These are phyloP conservation scores for Drosophila erecta DNA, from an alignment of 1,140 invertebrate genomes.

Conservation along the genomic window DNA sequence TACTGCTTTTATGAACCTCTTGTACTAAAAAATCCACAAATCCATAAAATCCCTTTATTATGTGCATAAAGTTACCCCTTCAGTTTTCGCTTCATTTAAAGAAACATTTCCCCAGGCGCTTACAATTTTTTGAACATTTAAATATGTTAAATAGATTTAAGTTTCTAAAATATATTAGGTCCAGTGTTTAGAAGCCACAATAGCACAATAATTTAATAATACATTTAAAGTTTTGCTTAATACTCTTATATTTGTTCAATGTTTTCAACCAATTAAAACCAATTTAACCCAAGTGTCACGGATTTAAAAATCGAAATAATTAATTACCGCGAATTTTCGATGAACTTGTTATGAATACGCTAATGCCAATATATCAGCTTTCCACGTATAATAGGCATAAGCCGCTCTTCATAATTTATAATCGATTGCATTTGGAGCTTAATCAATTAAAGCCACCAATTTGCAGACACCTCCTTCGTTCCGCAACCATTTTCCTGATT, in stretches of 20 bases:
- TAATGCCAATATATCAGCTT: neutral
- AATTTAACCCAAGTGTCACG: neutral
- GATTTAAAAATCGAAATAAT: constrained; percentile 15
- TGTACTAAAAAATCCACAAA: neutral
- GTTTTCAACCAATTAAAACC: no score
- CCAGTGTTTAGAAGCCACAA: neutral
- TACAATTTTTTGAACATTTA: neutral
- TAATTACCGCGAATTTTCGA: constrained; percentile 8
- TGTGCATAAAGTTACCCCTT: neutral
- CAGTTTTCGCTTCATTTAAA: neutral
- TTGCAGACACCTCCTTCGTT: constrained; percentile 7
- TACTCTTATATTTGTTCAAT: no score
- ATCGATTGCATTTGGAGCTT: constrained; percentile 39
- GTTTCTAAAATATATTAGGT: neutral
- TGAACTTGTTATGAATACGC: constrained; percentile 21
- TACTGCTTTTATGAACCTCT: neutral
- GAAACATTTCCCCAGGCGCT: neutral
- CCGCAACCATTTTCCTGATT: neutral
- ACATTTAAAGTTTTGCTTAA: neutral
- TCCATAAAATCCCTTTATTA: neutral
- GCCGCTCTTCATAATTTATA: constrained; percentile 30
- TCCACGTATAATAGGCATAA: constrained; percentile 5
- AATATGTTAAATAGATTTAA: neutral
- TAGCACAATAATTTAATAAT: neutral
- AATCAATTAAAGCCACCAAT: constrained; percentile 43